A percentile compares a stretch with the other conserved stretches of the same genome.
These are phyloP conservation scores for Drosophila kepulauana DNA, from an alignment of 1,140 invertebrate species.

Conservation along the genomic window DNA sequence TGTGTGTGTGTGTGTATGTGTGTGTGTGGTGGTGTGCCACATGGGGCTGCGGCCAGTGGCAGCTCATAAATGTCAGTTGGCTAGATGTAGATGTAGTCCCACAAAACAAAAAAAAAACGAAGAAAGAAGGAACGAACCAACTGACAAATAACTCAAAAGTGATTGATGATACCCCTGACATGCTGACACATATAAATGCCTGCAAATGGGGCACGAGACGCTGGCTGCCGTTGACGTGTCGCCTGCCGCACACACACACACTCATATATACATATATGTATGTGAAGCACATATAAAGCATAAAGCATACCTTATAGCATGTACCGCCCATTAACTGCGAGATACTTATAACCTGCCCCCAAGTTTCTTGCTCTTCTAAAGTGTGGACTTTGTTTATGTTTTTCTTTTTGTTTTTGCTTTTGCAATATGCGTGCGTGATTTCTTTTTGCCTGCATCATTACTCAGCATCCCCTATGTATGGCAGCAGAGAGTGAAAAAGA, in stretches of 20 bases:
- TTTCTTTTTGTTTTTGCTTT: conserved; percentile 31
- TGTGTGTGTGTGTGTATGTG: not conserved
- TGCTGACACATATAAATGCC: conserved; percentile 81
- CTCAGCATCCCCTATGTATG: conserved; percentile 47
- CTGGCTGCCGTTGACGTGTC: conserved; percentile 71
- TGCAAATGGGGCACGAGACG: conserved; percentile 72
- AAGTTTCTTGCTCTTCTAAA: conserved; percentile 14
- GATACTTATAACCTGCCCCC: conserved; percentile 28
- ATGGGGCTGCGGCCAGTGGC: conserved; percentile 51
- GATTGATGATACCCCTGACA: conserved; percentile 78
- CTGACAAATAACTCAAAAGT: conserved; percentile 82
- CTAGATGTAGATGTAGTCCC: conserved; percentile 33
- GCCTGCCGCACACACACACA: conserved; percentile 18
- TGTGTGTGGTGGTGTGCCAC: conserved; percentile 7
- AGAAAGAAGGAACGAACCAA: conserved; percentile 28
- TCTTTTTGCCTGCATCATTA: conserved; percentile 65
- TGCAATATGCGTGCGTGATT: conserved; percentile 72
- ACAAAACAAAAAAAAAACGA: not conserved
- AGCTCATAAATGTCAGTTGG: conserved; percentile 72
- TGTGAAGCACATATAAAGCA: conserved; percentile 1
- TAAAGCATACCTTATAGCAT: conserved; percentile 30
- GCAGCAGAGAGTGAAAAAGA: not conserved
- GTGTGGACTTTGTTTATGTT: conserved; percentile 46
- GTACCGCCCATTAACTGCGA: conserved; percentile 36
- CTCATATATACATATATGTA: conserved; percentile 6